Evolutionary conservation across 1,140 invertebrate species (phyloP).

Genomic region (Hyphantria cunea): DNA sequence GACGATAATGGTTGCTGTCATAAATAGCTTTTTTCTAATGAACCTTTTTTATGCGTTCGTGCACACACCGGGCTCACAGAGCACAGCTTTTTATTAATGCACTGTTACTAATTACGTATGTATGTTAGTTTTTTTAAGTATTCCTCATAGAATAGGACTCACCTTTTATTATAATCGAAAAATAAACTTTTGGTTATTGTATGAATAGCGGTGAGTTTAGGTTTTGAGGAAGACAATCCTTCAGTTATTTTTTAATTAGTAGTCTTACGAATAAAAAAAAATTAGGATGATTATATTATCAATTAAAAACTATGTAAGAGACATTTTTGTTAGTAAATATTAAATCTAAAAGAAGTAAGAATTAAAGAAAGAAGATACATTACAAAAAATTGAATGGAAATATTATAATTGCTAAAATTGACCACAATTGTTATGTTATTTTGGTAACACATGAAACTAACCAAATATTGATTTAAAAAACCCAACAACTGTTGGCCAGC

Average conservation of each 20-base stretch:
- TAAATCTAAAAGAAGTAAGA: too few relatives aligned
- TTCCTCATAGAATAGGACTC: slow-evolving; percentile 30
- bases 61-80: slow-evolving; percentile 49
- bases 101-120: slow-evolving; percentile 52
- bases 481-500: slow-evolving; percentile 23
- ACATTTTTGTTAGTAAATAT: too few relatives aligned
- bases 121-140: slow-evolving; percentile 40
- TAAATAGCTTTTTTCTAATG: slow-evolving; percentile 78
- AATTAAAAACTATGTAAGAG: too few relatives aligned
- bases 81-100: slow-evolving; percentile 53
- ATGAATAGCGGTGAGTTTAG: slow-evolving; percentile 9
- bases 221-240: not conserved
- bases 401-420: too few relatives aligned
- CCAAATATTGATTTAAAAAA: too few relatives aligned
- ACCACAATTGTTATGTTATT: too few relatives aligned
- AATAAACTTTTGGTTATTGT: slow-evolving; percentile 14
- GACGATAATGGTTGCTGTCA: slow-evolving; percentile 78
- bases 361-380: too few relatives aligned
- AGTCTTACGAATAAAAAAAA: too few relatives aligned
- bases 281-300: too few relatives aligned
- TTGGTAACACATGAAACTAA: too few relatives aligned
- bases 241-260: not conserved
- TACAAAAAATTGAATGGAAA: not conserved
- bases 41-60: slow-evolving; percentile 57
- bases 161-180: slow-evolving; percentile 44